phyloP scores from a whole-genome alignment of 2,113 vertebrate species.

The Rhabdomys dilectus region DNA sequence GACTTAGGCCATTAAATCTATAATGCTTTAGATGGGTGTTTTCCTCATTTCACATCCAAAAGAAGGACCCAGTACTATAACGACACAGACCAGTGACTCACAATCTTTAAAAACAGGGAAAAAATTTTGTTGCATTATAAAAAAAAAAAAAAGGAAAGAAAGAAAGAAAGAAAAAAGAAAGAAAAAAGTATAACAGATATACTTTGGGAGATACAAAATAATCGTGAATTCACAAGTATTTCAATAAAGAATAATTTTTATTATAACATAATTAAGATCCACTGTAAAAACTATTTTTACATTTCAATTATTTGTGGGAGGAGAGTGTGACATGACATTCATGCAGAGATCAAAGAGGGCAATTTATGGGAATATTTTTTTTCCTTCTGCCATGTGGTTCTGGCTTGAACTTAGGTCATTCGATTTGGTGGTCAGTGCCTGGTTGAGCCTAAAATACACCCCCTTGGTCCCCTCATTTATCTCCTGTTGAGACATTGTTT shows the following conservation, averaged over 20 bases:
- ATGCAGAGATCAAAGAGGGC: neutral
- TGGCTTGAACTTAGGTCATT: neutral
- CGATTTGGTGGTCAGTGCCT: neutral
- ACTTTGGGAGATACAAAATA: neutral
- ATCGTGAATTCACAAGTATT: neutral
- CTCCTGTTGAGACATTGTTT: neutral
- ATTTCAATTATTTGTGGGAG: neutral
- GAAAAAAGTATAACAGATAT: neutral
- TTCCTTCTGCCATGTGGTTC: neutral
- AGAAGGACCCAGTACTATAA: neutral
- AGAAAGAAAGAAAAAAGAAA: neutral
- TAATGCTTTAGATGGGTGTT: neutral
- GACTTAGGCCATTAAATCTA: neutral
- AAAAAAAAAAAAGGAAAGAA: neutral
- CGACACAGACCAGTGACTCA: neutral
- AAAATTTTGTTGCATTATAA: neutral
- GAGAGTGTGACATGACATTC: too few species aligned
- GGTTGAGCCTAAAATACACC: neutral
- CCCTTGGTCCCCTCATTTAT: neutral
- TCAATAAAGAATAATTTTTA: constrained; percentile 15
- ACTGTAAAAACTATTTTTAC: neutral
- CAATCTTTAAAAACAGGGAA: constrained; percentile 30
- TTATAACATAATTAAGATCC: neutral
- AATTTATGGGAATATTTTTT: neutral
- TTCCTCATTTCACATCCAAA: neutral